A percentile compares a stretch with the other conserved stretches of the same genome.
Conservation (phyloP, 2,113 vertebrate species). For the Orthonyx spaldingii region DNA sequence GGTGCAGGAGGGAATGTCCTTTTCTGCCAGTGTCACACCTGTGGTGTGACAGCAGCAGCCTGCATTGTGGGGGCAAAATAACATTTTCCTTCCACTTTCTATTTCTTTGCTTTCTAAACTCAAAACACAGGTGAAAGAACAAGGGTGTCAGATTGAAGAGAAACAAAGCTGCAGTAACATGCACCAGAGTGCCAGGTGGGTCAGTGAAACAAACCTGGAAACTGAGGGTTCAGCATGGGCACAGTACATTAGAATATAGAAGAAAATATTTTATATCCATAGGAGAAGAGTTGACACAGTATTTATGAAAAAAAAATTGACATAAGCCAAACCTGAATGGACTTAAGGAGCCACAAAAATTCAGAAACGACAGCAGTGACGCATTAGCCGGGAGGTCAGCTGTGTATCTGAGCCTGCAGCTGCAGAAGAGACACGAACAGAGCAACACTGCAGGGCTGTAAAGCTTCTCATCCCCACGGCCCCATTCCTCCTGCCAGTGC, state of each 20-base stretch:
- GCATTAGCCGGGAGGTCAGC: not conserved
- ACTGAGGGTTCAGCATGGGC: not conserved
- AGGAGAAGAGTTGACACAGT: not conserved
- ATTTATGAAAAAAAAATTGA: not conserved
- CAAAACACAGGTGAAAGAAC: not conserved
- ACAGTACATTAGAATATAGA: not conserved
- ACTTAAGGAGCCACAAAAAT: not conserved
- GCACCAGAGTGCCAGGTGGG: not conserved
- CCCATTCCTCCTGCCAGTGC: not conserved
- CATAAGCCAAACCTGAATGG: not conserved
- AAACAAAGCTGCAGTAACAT: fast-evolving
- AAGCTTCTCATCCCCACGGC: fast-evolving
- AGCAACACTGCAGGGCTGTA: not conserved
- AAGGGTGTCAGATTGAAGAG: not conserved
- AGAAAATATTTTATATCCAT: not conserved
- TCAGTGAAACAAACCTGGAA: not conserved
- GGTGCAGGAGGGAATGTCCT: not conserved
- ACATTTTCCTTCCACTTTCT: not conserved
- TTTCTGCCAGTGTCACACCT: not conserved
- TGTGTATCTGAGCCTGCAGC: not conserved
- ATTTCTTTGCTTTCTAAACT: not conserved
- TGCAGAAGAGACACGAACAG: fast-evolving
- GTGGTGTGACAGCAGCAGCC: not conserved
- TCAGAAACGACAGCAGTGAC: not conserved
- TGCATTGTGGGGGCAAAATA: not conserved